Base-by-base conservation (phyloP, 2,888 invertebrate genomes). In the Lasioglossum lativentre region DNA sequence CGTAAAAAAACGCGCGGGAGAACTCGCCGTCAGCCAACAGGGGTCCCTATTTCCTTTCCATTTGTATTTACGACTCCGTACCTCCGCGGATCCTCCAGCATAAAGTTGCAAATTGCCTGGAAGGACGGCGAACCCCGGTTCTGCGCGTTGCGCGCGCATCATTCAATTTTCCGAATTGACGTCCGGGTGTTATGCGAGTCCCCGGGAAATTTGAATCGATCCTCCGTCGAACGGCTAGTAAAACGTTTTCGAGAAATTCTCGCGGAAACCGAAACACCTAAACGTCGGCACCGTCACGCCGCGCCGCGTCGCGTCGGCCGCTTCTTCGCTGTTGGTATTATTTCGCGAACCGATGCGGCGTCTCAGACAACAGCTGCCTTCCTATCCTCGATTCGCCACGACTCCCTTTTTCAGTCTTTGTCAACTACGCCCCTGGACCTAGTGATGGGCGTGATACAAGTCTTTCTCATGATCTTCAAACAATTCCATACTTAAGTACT, bases 61-160 rank as follows among this genome's bases (percentile, higher is more conserved):
- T 92, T 93, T 91, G 91, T 93, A 93, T 93, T 93, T 92, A 93
- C 91, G 91, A 87, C 88, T 75, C 78, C 87, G 86, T 85, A 88
- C 81, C 86, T 87, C 52, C 82, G 80, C 75, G 74, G 83, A 83
- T 88, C 80, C 78, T 52, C 73, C 70, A 75, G 71, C 80, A 66
- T 78, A 77, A 83, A 79, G 82, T 83, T 71, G 88, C 87, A 87
- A 90, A 90, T 88, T 90, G 90, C 71, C 80, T 52, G 85, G 59
- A 82, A 81, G 72, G 85, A 68, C 70, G 81, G 77, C 70, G 77
- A 47, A 72, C 71, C 47, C 63, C 5, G 66, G 10, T 34, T 74
- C 23, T 47, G 42, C 52, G 52, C 73, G 34, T 14, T 59, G 59
- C 59, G 59, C 34, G 59, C 42, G 59, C 77, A 59, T 45, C 47